Evolutionary conservation across 2,113 vertebrate genomes (phyloP).

Genomic region (Nothoprocta perdicaria): DNA sequence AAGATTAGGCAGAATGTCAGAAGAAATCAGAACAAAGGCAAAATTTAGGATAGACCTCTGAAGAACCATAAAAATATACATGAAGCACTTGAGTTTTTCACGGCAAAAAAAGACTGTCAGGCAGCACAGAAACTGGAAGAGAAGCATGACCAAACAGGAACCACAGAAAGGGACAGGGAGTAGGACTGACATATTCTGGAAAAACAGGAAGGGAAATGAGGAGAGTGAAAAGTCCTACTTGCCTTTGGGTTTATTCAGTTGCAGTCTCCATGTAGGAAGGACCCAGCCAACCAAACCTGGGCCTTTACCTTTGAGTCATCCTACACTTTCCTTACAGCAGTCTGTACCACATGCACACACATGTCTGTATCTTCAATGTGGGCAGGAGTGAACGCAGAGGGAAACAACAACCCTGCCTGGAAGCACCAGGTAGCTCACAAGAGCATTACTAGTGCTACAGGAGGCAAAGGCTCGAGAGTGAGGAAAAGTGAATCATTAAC

Average conservation of each 20-base stretch:
- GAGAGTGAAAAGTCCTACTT: background rate
- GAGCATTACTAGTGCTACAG: background rate
- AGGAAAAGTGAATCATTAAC: constrained; percentile 3
- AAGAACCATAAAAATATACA: background rate
- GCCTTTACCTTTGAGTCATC: background rate
- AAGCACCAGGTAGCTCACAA: background rate
- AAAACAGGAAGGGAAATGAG: background rate
- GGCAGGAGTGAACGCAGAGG: accelerated
- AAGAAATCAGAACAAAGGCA: background rate
- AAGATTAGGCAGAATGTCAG: background rate
- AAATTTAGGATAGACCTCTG: background rate
- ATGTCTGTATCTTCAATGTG: background rate
- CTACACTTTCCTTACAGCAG: accelerated
- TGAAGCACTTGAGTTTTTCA: accelerated
- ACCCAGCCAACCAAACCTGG: background rate
- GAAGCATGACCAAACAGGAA: background rate
- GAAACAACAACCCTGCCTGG: background rate
- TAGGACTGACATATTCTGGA: background rate
- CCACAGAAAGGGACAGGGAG: background rate
- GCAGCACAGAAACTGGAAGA: background rate
- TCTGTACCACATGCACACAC: background rate
- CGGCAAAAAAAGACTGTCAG: background rate
- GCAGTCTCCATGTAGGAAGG: background rate
- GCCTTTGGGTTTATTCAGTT: background rate
- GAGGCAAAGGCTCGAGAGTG: background rate